Evolutionary conservation across 2,797 vertebrate genomes (phyloP).

Genomic region (Ciconia nigra): DNA sequence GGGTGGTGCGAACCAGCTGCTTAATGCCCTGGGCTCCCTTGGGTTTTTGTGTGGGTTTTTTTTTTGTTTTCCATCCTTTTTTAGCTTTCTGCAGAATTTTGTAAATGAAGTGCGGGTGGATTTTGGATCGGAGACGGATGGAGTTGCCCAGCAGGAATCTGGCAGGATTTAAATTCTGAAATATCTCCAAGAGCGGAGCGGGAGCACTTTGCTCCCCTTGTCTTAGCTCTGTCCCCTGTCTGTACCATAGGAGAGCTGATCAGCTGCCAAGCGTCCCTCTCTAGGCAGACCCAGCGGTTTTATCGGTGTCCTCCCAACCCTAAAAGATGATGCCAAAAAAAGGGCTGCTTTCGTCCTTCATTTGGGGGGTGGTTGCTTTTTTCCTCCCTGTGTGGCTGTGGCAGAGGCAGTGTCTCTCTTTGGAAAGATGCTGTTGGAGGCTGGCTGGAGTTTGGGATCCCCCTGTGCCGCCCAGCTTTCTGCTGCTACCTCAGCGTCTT

Average conservation of each 20-base stretch:
- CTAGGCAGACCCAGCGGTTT: background rate
- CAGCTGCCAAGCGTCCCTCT: background rate
- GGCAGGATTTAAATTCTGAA: background rate
- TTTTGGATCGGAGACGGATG: background rate
- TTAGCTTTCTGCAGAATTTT: background rate
- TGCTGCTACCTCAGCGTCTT: background rate
- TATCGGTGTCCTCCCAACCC: background rate
- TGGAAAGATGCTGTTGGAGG: background rate
- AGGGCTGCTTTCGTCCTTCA: background rate
- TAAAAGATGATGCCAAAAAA: background rate
- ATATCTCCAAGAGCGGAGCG: fast-evolving
- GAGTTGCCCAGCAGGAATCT: background rate
- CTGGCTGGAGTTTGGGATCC: background rate
- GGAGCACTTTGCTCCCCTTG: background rate
- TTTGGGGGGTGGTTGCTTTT: background rate
- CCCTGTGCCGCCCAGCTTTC: background rate
- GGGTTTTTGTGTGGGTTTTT: background rate
- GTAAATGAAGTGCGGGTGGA: background rate
- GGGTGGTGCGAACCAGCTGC: background rate
- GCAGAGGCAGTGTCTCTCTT: background rate
- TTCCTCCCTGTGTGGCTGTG: background rate
- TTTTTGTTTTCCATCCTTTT: background rate
- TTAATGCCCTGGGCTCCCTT: background rate
- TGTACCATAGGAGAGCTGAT: background rate
- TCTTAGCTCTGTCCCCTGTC: background rate